Evolutionary conservation across 2,113 vertebrate species (phyloP).

Genomic region (Myodes glareolus): DNA sequence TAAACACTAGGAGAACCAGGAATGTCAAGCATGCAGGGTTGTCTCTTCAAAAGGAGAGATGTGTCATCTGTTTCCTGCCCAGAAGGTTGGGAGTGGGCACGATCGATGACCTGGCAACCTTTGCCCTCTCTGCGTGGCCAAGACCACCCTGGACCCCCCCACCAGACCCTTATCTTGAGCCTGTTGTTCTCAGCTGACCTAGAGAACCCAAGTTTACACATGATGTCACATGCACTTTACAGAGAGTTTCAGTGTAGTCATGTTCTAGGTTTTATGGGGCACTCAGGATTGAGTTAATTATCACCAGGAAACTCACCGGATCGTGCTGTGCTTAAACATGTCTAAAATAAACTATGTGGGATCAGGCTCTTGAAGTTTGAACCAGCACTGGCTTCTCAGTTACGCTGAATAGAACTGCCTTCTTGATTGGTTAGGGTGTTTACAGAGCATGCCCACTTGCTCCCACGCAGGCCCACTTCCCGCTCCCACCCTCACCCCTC

Average conservation of each 20-base stretch:
- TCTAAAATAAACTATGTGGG: background rate
- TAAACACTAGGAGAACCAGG: background rate
- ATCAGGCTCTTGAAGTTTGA: too few species aligned
- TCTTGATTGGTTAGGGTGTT: background rate
- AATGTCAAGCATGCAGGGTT: too few species aligned
- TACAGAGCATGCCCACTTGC: background rate
- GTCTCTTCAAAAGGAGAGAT: background rate
- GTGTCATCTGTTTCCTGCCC: background rate
- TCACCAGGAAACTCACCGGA: background rate
- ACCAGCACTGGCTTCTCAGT: background rate
- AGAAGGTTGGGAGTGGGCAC: background rate
- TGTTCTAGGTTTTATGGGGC: background rate
- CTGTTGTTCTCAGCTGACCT: background rate
- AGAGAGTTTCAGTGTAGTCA: background rate
- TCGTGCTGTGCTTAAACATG: background rate
- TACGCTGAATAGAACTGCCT: background rate
- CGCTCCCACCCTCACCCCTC: background rate
- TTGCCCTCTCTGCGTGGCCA: background rate
- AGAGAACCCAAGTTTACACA: background rate
- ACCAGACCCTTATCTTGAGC: background rate
- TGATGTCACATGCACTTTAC: background rate
- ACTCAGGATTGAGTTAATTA: background rate
- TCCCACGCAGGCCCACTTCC: background rate
- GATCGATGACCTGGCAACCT: too few species aligned
- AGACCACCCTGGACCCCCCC: background rate